Conservation (phyloP, 64 coral and sea anemone species). For the Astreopora myriophthalma region DNA sequence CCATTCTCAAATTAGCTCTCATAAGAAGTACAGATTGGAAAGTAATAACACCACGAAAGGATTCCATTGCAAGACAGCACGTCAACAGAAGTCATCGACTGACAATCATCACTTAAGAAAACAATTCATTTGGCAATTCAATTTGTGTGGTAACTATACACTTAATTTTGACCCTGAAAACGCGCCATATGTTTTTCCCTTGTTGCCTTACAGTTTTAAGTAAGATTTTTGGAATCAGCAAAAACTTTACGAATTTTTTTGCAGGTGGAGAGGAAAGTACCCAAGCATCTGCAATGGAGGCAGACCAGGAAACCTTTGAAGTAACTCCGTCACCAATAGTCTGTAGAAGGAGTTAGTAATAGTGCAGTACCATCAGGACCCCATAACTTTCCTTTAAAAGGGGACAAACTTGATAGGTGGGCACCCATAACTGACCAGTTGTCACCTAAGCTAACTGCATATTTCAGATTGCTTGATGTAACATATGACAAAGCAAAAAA, state of each 20-base stretch:
- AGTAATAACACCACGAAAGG: background rate
- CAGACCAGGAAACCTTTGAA: background rate
- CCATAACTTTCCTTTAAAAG: constrained; percentile 72
- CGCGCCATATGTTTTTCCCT: no score
- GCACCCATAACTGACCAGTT: constrained; percentile 22
- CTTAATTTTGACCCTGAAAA: no score
- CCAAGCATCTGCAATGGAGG: background rate
- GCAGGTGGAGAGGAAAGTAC: background rate
- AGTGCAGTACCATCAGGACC: constrained; percentile 37
- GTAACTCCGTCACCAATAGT: background rate
- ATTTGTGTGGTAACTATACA: background rate
- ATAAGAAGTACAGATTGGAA: background rate
- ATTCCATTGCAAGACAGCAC: background rate
- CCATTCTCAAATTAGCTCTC: background rate
- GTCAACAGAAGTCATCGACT: background rate
- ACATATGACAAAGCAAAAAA: constrained; percentile 46
- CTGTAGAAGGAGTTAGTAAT: background rate
- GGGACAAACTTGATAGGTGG: constrained; percentile 45
- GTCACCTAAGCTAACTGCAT: constrained; percentile 38
- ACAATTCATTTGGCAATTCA: background rate
- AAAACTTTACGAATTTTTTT: background rate
- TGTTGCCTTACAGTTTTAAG: no score
- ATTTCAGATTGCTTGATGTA: constrained; percentile 47
- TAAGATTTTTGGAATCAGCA: no score
- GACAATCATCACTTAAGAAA: background rate